A percentile compares a stretch with the other conserved stretches of the same genome.
These are phyloP conservation scores for Pangasius sanitwongsei DNA, from an alignment of 2,797 vertebrate genomes.

Conservation along the genomic window DNA sequence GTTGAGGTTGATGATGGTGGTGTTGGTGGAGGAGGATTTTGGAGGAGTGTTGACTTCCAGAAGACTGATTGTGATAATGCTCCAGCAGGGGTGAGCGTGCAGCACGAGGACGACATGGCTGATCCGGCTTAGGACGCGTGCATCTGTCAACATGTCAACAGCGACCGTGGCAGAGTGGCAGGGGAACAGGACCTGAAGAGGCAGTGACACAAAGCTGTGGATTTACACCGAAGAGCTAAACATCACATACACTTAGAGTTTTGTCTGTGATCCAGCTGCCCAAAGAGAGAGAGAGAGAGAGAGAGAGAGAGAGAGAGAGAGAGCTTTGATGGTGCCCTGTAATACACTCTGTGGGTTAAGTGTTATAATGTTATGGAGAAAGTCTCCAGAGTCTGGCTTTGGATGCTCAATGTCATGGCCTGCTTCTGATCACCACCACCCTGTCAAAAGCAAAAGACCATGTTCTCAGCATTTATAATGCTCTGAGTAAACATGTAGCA, in stretches of 20 bases:
- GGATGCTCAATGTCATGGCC: constrained; percentile 50
- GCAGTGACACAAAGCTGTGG: constrained; percentile 65
- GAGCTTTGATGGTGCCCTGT: constrained; percentile 46
- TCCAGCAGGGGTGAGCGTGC: constrained; percentile 33
- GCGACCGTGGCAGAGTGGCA: constrained; percentile 45
- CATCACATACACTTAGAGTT: constrained; percentile 51
- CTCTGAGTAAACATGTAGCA: constrained; percentile 39
- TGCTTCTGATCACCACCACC: constrained; percentile 54
- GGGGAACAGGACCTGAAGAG: constrained; percentile 57
- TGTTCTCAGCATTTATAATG: constrained; percentile 28
- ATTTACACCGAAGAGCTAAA: constrained; percentile 59
- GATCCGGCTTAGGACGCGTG: constrained; percentile 61
- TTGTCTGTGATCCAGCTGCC: constrained; percentile 49
- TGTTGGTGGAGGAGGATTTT: constrained; percentile 46
- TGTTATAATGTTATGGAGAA: constrained; percentile 42
- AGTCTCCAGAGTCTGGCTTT: constrained; percentile 42
- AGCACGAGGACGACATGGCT: constrained; percentile 47
- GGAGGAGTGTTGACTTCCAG: constrained; percentile 31
- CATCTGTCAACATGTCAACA: constrained; percentile 53
- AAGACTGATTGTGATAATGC: constrained; percentile 53
- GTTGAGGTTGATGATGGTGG: constrained; percentile 12
- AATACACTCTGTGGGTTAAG: constrained; percentile 45
- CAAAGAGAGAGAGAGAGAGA: constrained; percentile 22
- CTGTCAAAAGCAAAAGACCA: constrained; percentile 38
- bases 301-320: constrained; percentile 21